Base-by-base conservation (phyloP, 1,140 invertebrate genomes). In the Triops longicaudatus region DNA sequence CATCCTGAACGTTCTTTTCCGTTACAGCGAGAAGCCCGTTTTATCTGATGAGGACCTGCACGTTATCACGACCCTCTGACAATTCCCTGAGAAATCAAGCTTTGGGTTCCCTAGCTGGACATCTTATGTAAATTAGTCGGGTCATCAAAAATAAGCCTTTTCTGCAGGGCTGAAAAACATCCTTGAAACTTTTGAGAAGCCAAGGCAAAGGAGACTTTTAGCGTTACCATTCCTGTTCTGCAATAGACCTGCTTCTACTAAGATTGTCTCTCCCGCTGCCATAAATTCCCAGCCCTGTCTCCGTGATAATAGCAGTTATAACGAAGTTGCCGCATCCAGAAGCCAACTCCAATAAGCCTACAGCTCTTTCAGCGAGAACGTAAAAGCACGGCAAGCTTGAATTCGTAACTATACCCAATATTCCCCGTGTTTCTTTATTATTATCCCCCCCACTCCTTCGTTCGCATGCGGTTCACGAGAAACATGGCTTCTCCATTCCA, bases 261-360 rank as follows among this genome's bases (percentile, higher is more conserved):
- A 63, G 50, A 37, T 22, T n/a, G 50, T 63, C 22, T 63, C n/a
- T 63, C 50, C 50, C 2, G n/a, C 50, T n/a, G 50, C n/a, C 50
- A 63, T 63, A 63, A 63, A 63, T 63, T 63, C 50, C 50, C 14
- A 63, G 31, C 31, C n/a, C 50, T 63, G 50, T 63, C 50, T 63
- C 22, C 50, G 22, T 63, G 5, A 63, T 63, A 63, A 63, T 63
- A 63, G 50, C 14, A 17, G 50, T 63, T 63, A 63, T 63, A 63
- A 63, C 22, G 14, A 63, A n/a, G 10, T 63, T 22, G 31, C 50
- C 3, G 50, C 14, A 14, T 14, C 50, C 50, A 63, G 50, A 63
- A 63, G 50, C 50, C 50, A 63, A 63, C 17, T 63, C 50, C 50
- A 63, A 63, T 63, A 63, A 63, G 50, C 50, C 50, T n/a, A 63